phyloP scores from a whole-genome alignment of 1,140 invertebrate genomes.

The Caerostris extrusa region DNA sequence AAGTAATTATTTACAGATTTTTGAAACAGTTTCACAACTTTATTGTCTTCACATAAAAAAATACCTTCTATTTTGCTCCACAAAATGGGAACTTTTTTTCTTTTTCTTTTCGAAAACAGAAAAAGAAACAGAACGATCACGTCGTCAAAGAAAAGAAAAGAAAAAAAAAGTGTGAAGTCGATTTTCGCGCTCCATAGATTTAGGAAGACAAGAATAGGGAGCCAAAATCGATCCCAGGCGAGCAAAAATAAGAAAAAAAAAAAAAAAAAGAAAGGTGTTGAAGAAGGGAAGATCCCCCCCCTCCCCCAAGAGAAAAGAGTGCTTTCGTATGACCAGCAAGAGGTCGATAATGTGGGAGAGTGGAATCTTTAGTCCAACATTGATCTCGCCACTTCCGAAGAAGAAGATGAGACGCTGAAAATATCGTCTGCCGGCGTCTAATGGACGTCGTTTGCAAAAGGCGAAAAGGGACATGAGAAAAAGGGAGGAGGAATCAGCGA shows the following conservation, averaged over 20 bases:
- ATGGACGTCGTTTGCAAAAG: conserved; percentile 53
- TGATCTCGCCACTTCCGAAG: conserved; percentile 33
- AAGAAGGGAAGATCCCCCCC: background rate
- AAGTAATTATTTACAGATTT: no score
- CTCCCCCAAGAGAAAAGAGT: no score
- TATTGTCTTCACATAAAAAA: no score
- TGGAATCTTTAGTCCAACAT: conserved; percentile 55
- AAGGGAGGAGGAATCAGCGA: background rate
- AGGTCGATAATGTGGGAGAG: conserved; percentile 74
- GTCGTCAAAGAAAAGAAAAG: background rate
- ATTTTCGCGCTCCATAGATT: conserved; percentile 56
- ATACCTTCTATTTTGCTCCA: no score
- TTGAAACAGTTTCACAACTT: no score
- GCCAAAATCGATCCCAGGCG: conserved; percentile 39
- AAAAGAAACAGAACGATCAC: no score
- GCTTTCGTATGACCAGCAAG: conserved; percentile 56
- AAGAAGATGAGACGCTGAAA: conserved; percentile 41
- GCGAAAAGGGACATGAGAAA: background rate
- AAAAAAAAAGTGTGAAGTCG: background rate
- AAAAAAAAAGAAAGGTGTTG: background rate
- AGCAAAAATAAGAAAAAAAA: no score
- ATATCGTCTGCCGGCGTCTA: conserved; percentile 54
- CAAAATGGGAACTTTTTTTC: no score
- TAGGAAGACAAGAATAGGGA: conserved; percentile 55
- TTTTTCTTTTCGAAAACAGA: no score